Base-by-base conservation (phyloP, 92 coral and sea anemone genomes). In the Porites cylindrica region DNA sequence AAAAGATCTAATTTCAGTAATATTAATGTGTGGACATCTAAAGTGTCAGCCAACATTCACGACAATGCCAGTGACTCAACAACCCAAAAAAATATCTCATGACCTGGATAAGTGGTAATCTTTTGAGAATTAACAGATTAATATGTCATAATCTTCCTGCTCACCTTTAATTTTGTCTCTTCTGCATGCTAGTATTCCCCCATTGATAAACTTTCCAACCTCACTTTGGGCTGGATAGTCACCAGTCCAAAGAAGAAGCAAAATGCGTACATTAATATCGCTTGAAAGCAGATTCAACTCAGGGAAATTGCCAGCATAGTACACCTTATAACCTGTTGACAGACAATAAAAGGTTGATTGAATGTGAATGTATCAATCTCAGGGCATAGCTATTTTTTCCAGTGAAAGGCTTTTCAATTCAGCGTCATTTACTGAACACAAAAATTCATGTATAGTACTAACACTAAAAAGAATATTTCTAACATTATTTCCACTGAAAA, bases 181-280 rank as follows among this genome's bases (percentile, higher is more conserved):
- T 58, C 93, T 79, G 29, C 93, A 90, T 8, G 93, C 70, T 20
- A 69, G 70, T 74, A 74, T 72, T 43, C 90, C 93, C 65, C 93
- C 65, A 12, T 86, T 86, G 75, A 90, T 86, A 38, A 90, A 90
- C 82, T 90, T 90, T 38, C 93, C 93, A 50, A 85, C 90, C 80
- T 90, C 87, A 70, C 90, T 80, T 43, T 91, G 91, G 20, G 94
- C 94, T 29, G 91, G 91, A 70, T 88, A 88, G 88, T 91, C 94
- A 52, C 94, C 92, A 6, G 92, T 89, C 92, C 88, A 89, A 9
- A 84, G 74, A 8, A 89, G 80, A 59, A 89, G 85, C 58, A 89
- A 72, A 82, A 77, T 70, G 2, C 85, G 89, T 71, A 89, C 75
- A n/a, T 53, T 66, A 47, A 47, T 79, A 32, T 29, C 19, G 29